Evolutionary conservation across 2,797 vertebrate genomes (phyloP).

Genomic region (Odontamblyopus lacepedii): DNA sequence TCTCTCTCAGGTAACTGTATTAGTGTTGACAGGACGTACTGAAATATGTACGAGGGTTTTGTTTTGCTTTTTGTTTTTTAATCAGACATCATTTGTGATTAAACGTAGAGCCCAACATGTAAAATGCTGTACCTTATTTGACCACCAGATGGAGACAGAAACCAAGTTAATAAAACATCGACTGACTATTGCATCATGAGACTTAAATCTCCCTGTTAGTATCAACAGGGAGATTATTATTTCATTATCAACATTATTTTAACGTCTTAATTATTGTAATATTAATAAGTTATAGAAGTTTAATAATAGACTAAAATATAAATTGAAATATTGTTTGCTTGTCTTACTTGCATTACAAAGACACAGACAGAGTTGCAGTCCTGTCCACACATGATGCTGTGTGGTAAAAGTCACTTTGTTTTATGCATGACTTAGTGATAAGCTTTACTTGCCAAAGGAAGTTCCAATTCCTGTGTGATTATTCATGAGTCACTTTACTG

Average conservation of each 20-base stretch:
- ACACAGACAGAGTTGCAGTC: neutral
- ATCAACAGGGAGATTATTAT: too few species aligned
- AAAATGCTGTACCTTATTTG: conserved; percentile 44
- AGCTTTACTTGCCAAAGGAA: neutral
- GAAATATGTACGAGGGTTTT: too few species aligned
- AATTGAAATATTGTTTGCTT: neutral
- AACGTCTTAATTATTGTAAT: too few species aligned
- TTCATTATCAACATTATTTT: too few species aligned
- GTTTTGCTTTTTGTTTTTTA: too few species aligned
- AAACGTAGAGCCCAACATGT: neutral
- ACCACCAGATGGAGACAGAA: conserved; percentile 69
- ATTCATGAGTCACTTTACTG: neutral
- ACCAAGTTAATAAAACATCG: neutral
- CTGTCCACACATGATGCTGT: neutral
- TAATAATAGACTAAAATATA: too few species aligned
- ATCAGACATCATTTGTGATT: too few species aligned
- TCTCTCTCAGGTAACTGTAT: too few species aligned
- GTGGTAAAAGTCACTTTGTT: neutral
- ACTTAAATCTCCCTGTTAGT: neutral
- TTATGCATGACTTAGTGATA: neutral
- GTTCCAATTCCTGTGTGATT: neutral
- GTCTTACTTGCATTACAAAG: conserved; percentile 3
- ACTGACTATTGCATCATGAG: neutral
- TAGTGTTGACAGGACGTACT: too few species aligned
- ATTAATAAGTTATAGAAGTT: too few species aligned